phyloP scores from a whole-genome alignment of 2,797 vertebrate genomes.

The Anniella stebbinsi region DNA sequence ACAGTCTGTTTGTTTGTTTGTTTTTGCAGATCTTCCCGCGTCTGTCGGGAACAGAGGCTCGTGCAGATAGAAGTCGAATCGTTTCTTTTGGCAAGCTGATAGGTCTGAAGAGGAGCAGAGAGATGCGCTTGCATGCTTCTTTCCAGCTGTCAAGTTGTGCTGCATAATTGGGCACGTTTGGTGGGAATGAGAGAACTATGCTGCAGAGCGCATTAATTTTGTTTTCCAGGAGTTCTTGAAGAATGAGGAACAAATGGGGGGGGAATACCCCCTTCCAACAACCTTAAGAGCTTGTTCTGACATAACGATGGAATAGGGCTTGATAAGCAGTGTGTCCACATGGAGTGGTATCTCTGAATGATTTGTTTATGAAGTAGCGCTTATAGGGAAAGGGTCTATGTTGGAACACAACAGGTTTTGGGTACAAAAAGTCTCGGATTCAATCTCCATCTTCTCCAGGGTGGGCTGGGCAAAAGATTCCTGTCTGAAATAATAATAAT shows the following conservation, averaged over 20 bases:
- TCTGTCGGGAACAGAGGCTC: slow-evolving; percentile 31
- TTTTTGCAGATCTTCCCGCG: slow-evolving; percentile 36
- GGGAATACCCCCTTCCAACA: too few relatives aligned
- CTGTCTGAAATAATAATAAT: too few relatives aligned
- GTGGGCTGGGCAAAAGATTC: too few relatives aligned
- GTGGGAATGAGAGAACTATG: too few relatives aligned
- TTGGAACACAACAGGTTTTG: neutral
- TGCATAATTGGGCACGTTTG: slow-evolving; percentile 10
- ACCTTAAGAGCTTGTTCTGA: neutral
- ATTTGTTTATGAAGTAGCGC: neutral
- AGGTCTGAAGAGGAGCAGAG: slow-evolving; percentile 8
- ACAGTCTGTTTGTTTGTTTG: slow-evolving; percentile 22
- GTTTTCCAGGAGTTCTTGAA: neutral
- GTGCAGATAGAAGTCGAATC: neutral
- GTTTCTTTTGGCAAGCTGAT: slow-evolving; percentile 30
- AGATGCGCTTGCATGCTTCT: neutral
- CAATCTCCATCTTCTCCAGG: too few relatives aligned
- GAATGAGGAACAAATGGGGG: neutral
- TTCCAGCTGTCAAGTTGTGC: neutral
- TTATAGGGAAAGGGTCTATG: too few relatives aligned
- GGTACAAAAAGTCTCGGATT: too few relatives aligned
- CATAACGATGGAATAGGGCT: neutral
- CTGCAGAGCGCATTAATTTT: too few relatives aligned
- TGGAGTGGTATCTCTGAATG: neutral
- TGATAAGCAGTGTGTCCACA: neutral